Percentiles rank a stretch among this genome's conserved stretches.
phyloP scores from a whole-genome alignment of 2,888 invertebrate genomes.

The Torymus aiolomorphi region DNA sequence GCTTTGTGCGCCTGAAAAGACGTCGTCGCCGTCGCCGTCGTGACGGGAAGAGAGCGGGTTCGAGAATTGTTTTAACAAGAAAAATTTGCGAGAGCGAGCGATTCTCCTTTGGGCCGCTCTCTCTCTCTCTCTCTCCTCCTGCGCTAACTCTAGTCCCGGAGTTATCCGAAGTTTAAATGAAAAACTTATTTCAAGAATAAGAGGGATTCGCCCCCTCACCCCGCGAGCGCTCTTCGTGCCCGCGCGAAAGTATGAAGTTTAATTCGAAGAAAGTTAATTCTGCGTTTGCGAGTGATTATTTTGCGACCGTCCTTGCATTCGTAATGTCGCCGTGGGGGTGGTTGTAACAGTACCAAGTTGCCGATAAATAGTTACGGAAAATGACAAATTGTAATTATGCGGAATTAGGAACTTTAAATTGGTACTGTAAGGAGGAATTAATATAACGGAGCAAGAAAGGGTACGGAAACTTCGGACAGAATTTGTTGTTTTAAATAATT shows the following conservation, averaged over 20 bases:
- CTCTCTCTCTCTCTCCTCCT: too few relatives aligned
- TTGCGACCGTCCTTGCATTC: background rate
- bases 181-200: slow-evolving; percentile 37
- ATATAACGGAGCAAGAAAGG: too few relatives aligned
- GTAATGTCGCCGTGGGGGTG: too few relatives aligned
- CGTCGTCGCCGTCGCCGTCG: background rate
- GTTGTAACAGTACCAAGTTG: too few relatives aligned
- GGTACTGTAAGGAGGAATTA: too few relatives aligned
- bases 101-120: slow-evolving; percentile 3
- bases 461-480: too few relatives aligned
- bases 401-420: too few relatives aligned
- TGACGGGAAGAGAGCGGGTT: slow-evolving; percentile 2
- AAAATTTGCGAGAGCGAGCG: slow-evolving; percentile 31
- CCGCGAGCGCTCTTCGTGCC: too few relatives aligned
- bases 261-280: slow-evolving; percentile 13
- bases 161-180: slow-evolving; percentile 44
- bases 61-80: slow-evolving; percentile 36
- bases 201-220: background rate
- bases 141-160: background rate
- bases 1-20: slow-evolving; percentile 5
- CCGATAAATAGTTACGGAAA: too few relatives aligned
- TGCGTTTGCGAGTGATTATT: background rate
- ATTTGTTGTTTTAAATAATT: too few relatives aligned
- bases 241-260: slow-evolving; percentile 24
- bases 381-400: too few relatives aligned